Conservation (phyloP, 2,888 invertebrate species). For the Encarsia formosa region DNA sequence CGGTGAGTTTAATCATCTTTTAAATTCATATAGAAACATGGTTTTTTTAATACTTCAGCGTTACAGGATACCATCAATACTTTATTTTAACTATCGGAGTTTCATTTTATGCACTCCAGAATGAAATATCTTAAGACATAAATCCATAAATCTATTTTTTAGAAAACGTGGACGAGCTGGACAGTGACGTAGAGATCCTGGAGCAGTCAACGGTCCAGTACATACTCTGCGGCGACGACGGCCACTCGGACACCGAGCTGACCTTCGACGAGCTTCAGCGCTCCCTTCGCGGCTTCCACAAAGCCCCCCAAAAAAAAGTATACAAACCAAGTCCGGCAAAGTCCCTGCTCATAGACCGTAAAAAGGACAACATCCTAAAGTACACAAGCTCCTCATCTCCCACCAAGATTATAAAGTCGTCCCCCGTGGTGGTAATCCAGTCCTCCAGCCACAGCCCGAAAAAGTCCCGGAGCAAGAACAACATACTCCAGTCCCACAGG, state of each 20-base stretch:
- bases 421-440: too few relatives aligned
- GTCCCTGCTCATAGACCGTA: background rate
- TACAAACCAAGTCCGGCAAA: constrained; percentile 1
- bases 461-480: constrained; percentile 14
- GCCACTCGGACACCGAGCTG: constrained; percentile 44
- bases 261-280: constrained; percentile 46
- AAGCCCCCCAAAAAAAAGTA: background rate
- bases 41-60: too few relatives aligned
- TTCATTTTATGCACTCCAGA: too few relatives aligned
- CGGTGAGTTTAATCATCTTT: too few relatives aligned
- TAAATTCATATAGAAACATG: too few relatives aligned
- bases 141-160: too few relatives aligned
- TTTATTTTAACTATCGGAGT: too few relatives aligned
- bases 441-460: constrained; percentile 1
- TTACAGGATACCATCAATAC: too few relatives aligned
- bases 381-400: background rate
- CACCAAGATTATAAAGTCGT: background rate
- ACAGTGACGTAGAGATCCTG: constrained; percentile 38
- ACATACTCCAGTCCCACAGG: constrained; percentile 10
- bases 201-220: constrained; percentile 47
- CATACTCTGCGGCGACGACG: constrained; percentile 40
- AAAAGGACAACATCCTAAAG: background rate
- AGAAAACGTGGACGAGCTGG: too few relatives aligned
- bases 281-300: constrained; percentile 35
- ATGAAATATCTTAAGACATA: too few relatives aligned